Evolutionary conservation across 2,888 invertebrate genomes (phyloP), one percentile per base, ranked within the genome.

Genomic region (Chymomyza procnemis): DNA sequence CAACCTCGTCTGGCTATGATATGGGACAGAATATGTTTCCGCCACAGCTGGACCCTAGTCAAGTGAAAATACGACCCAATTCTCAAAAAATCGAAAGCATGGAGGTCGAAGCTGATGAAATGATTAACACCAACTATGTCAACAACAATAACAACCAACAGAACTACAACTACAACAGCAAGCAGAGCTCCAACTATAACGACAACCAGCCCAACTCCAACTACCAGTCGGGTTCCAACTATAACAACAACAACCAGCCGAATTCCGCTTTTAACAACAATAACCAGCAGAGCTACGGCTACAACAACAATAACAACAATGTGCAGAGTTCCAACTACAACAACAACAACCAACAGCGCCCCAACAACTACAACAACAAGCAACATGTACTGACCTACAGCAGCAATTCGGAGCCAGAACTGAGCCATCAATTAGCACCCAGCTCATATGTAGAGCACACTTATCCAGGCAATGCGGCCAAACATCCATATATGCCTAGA

Each of bases 61-160:
- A 85, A 61, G 86, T 88, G 12, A 87, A 86, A 69, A 83, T 88
- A 21, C 83, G 88, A 34, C 90, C 90, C n/a, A 89, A 90, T 74
- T 81, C 88, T 34, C 89, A 90, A 59, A 88, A 87, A 74, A 75
- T 85, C 76, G 88, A 89, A 77, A 88, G 87, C 78, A 85, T 89
- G 79, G 78, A 82, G 54, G 73, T 69, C 63, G 75, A 64, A 60
- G 61, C 61, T 26, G 79, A 80, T 55, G 67, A 68, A 22, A 18
- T 52, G 12, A 66, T 66, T 61, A 65, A 62, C 57, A 57, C 72
- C 41, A 80, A 74, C 34, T 80, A 74, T 67, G 78, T 74, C 57
- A 75, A 68, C 69, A 64, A 61, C 21, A 73, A 65, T 55, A 70
- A 50, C 14, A 50, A 50, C 46, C 21, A 14, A 9, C 34, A 41